Base-by-base conservation (phyloP, 2,888 invertebrate genomes). In the Chymomyza amoena region DNA sequence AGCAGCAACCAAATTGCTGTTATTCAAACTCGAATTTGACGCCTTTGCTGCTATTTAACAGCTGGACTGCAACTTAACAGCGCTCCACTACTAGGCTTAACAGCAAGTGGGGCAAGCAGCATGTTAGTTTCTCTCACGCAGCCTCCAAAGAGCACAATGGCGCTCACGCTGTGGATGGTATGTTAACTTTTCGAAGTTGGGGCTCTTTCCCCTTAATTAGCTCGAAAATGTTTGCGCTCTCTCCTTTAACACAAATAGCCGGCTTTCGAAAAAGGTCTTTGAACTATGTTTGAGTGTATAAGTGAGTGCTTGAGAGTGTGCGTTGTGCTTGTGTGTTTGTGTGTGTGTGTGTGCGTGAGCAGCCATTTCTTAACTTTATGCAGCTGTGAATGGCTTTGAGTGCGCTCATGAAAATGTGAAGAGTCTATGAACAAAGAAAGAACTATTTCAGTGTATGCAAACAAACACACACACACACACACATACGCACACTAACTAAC, bases 381-480 rank as follows among this genome's bases (percentile, higher is more conserved):
- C 16, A 54, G 16, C 18, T 18, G 16, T 54, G 54, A 54, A 54
- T 54, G 54, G 54, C 54, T 54, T 54, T 54, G 54, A 54, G 54
- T 16, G 20, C 15, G 16, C 54, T 54, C 39, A 13, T 45, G 39
- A 45, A 45, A 45, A 45, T 45, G 39, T 45, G 39, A 45, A 45
- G 39, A 45, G 39, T 45, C 39, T 13, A 13, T 45, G 13, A 45
- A 45, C 39, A 45, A 45, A 45, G 39, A 13, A 32, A 45, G 4
- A 45, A 45, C 39, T 45, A 45, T 45, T 45, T 10, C 64, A 62
- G 39, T 16, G 64, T 9, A 20, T 36, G 20, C 45, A 61, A 75
- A 79, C 79, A 69, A 79, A 79, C 78, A 78, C 59, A 28, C 75
- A 65, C 45, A 16, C n/a, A n/a, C 25, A 68, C 57, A n/a, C n/a